Evolutionary conservation across 1,140 invertebrate species (phyloP), one percentile per base, ranked within the genome.

Genomic region (Vollenhovia emeryi): DNA sequence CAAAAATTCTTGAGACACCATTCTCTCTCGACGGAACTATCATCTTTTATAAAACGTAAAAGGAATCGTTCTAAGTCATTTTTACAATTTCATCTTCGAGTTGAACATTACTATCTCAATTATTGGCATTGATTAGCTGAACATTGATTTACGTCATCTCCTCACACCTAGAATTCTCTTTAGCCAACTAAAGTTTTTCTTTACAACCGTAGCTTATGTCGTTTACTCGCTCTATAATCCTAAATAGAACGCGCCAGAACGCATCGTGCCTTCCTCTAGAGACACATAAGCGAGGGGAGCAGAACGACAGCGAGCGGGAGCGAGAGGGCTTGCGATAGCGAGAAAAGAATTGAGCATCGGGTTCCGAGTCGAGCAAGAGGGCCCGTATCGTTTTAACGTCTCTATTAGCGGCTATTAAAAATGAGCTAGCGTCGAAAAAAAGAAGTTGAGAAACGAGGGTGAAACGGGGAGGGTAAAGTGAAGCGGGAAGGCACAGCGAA

Each of bases 361-460:
- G 90, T 85, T 40, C 86, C 88, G 90, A 93, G 91, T 92, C 91
- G 93, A 64, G 48, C 90, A 86, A 83, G 83, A 86, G 89, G 87
- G 85, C 90, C 90, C 92, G 91, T 94, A 94, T 94, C 93, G 94
- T 93, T 94, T 94, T 94, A 94, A 94, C 94, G 93, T 94, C 94
- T 93, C 94, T 94, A 94, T 94, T 94, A 94, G 93, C 93, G 91
- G 92, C 93, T 94, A 94, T 94, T 94, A 94, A 94, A 93, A 94
- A 92, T 91, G 91, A 92, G 85, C 90, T 90, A 91, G 86, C 86
- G 75, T 85, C n/a, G 74, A 82, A 87, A 90, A 89, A 89, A 83
- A 84, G 48, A 71, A 60, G 85, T 73, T 62, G 86, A 43, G 71
- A 73, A 90, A 86, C 88, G 78, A 90, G 80, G 57, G 86, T 36